These are phyloP conservation scores for Australoheros facetus DNA, from an alignment of 2,797 vertebrate genomes.

Conservation along the genomic window DNA sequence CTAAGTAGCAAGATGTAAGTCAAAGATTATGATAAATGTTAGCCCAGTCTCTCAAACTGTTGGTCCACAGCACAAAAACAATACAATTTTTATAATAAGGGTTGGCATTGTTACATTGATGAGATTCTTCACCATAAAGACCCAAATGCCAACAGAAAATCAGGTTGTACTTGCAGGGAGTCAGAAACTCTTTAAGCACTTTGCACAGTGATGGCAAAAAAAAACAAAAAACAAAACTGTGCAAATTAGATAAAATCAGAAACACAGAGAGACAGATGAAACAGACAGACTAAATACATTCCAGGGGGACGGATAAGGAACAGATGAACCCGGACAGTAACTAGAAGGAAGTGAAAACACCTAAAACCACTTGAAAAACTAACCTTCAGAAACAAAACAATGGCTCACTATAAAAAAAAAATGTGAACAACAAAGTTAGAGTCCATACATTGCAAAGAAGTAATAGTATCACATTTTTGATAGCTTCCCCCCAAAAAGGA, in stretches of 20 bases:
- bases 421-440: neutral
- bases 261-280: neutral
- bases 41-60: neutral
- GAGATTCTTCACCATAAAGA: too few species aligned
- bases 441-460: too few species aligned
- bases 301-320: neutral
- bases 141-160: neutral
- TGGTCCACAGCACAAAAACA: neutral
- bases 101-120: neutral
- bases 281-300: neutral
- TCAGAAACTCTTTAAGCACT: neutral
- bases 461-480: fast-evolving
- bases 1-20: neutral
- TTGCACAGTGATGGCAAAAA: neutral
- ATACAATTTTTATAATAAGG: neutral
- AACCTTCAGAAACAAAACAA: neutral
- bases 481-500: too few species aligned
- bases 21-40: neutral
- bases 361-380: neutral
- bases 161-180: neutral
- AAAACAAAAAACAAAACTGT: fast-evolving
- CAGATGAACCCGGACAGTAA: fast-evolving
- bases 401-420: neutral
- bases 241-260: neutral
- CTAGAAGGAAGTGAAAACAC: neutral